Percentiles rank a stretch among this genome's conserved stretches.
phyloP scores from a whole-genome alignment of 2,888 invertebrate genomes.

The Leucania comma region DNA sequence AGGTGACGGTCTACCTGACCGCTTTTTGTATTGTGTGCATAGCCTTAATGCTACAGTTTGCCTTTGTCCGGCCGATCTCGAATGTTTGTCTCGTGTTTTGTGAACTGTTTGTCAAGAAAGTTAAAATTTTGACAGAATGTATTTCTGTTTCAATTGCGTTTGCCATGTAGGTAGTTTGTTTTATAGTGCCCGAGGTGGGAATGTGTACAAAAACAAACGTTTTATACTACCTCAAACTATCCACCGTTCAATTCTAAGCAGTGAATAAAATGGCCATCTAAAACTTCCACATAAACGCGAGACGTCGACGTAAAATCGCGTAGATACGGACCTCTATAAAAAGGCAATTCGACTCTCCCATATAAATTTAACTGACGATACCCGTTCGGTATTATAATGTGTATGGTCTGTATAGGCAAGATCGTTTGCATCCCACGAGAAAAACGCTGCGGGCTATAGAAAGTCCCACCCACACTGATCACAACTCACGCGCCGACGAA shows the following conservation, averaged over 20 bases:
- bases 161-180: background rate
- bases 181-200: background rate
- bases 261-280: slow-evolving; percentile 36
- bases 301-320: slow-evolving; percentile 39
- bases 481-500: slow-evolving; percentile 69
- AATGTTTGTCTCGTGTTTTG: slow-evolving; percentile 58
- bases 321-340: slow-evolving; percentile 51
- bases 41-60: slow-evolving; percentile 71
- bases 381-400: slow-evolving; percentile 61
- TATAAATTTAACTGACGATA: slow-evolving; percentile 66
- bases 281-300: slow-evolving; percentile 32
- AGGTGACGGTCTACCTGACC: slow-evolving; percentile 84
- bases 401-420: slow-evolving; percentile 65
- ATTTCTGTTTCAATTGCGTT: background rate
- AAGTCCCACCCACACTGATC: slow-evolving; percentile 87
- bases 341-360: slow-evolving; percentile 61
- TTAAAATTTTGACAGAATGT: background rate
- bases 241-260: slow-evolving; percentile 9
- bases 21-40: slow-evolving; percentile 78
- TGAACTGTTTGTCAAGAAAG: slow-evolving; percentile 39
- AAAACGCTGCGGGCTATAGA: slow-evolving; percentile 85
- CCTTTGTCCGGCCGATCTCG: slow-evolving; percentile 62
- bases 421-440: slow-evolving; percentile 82
- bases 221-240: slow-evolving; percentile 18
- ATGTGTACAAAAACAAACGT: slow-evolving; percentile 14